Conservation (phyloP, 2,113 vertebrate genomes). For the Cyanocitta stelleri region DNA sequence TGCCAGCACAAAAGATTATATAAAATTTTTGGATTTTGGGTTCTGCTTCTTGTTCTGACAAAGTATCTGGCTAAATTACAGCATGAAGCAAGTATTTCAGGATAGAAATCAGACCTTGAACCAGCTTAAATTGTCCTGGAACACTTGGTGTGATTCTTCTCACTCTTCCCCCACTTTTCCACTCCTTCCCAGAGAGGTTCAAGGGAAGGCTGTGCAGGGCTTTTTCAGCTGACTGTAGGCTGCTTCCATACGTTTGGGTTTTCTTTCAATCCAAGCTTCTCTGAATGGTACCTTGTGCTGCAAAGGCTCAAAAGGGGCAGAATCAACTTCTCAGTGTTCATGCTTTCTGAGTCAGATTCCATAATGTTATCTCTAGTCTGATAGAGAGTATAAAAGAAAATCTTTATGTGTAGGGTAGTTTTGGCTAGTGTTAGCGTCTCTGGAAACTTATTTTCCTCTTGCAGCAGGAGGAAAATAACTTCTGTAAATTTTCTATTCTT, state of each 20-base stretch:
- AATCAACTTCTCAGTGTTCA: neutral
- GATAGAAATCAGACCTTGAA: neutral
- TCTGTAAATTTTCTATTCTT: neutral
- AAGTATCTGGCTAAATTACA: neutral
- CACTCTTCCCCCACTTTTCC: neutral
- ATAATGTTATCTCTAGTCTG: neutral
- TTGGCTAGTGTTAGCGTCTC: neutral
- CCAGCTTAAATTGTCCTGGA: neutral
- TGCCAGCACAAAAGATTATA: neutral
- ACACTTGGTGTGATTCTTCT: constrained; percentile 12
- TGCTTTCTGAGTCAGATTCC: neutral
- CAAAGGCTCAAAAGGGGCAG: neutral
- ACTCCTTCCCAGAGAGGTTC: neutral
- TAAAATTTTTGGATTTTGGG: neutral
- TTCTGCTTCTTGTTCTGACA: neutral
- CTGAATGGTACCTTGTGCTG: neutral
- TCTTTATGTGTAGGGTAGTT: neutral
- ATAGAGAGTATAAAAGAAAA: neutral
- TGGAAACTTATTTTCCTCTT: neutral
- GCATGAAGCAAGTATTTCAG: neutral
- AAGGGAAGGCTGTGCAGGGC: neutral
- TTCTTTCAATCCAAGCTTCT: neutral
- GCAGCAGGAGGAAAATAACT: neutral
- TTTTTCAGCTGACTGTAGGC: neutral
- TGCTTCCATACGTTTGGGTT: neutral